phyloP scores from a whole-genome alignment of 2,797 vertebrate species.

The Astyanax mexicanus region DNA sequence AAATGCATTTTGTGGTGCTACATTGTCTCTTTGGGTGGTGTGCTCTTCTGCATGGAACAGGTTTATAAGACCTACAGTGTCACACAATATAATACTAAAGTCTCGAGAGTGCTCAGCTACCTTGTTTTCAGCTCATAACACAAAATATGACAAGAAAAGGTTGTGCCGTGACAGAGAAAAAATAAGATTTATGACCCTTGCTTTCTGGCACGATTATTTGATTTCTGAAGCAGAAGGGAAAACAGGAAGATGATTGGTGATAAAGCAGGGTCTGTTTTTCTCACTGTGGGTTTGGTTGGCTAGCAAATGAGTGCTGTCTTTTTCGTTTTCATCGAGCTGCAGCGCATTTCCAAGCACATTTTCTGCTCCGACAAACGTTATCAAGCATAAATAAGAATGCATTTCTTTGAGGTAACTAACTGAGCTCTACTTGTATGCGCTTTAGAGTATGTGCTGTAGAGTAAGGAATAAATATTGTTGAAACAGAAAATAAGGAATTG shows the following conservation, averaged over 20 bases:
- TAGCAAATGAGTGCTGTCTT: constrained; percentile 11
- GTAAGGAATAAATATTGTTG: background rate
- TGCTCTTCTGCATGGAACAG: constrained; percentile 4
- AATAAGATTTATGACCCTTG: constrained; percentile 34
- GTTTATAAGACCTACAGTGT: constrained; percentile 7
- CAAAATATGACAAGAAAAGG: constrained; percentile 18
- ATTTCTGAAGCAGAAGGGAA: constrained; percentile 18
- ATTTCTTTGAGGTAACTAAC: background rate
- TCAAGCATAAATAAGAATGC: background rate
- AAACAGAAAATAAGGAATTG: background rate
- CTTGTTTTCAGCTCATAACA: constrained; percentile 36
- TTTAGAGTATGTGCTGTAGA: too few relatives aligned
- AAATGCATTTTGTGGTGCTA: background rate
- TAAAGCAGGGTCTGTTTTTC: constrained; percentile 16
- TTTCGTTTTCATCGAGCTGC: constrained; percentile 10
- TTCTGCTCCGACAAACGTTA: background rate
- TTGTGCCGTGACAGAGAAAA: constrained; percentile 7
- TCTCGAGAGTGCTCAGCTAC: background rate
- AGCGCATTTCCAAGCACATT: background rate
- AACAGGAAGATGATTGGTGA: constrained; percentile 6
- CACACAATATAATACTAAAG: background rate
- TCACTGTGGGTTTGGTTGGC: background rate
- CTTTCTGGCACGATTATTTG: constrained; percentile 18
- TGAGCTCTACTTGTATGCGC: background rate
- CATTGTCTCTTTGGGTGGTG: background rate